Conservation (phyloP, 2,888 invertebrate genomes). For the Sicus ferrugineus region DNA sequence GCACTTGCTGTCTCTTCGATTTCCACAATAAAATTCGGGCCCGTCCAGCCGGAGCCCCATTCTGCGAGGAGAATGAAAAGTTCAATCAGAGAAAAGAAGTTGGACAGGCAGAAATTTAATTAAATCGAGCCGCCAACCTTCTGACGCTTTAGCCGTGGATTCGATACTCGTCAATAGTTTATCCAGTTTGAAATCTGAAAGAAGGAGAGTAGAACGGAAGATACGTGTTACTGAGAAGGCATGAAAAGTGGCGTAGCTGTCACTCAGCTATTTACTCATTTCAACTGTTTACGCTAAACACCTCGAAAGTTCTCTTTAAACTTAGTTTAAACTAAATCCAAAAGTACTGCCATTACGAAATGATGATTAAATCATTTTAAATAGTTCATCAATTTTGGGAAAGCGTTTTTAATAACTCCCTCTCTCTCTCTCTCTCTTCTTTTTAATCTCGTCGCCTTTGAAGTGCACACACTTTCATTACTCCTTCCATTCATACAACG, state of each 20-base stretch:
- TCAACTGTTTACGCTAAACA: not conserved
- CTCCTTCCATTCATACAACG: no score
- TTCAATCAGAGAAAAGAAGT: not conserved
- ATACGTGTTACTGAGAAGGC: no score
- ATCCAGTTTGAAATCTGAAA: slow-evolving; percentile 56
- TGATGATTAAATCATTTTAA: no score
- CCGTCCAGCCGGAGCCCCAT: slow-evolving; percentile 64
- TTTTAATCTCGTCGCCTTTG: no score
- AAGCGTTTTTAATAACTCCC: no score
- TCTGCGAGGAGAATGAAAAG: slow-evolving; percentile 46
- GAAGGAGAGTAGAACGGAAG: not conserved
- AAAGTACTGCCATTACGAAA: no score
- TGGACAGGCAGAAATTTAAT: not conserved
- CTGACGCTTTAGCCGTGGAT: slow-evolving; percentile 56
- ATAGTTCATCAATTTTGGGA: no score
- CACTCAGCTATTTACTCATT: no score
- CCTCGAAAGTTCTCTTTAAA: not conserved
- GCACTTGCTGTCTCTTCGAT: slow-evolving; percentile 59
- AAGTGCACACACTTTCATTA: no score
- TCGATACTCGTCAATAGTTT: slow-evolving; percentile 53
- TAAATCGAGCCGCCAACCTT: slow-evolving; percentile 45
- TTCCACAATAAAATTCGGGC: slow-evolving; percentile 63
- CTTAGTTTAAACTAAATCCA: no score
- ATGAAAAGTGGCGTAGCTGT: no score
- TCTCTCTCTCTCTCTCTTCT: no score